Percentiles rank a stretch among this genome's conserved stretches.
Conservation (phyloP, 2,113 vertebrate species). For the Triplophysa siluroides region DNA sequence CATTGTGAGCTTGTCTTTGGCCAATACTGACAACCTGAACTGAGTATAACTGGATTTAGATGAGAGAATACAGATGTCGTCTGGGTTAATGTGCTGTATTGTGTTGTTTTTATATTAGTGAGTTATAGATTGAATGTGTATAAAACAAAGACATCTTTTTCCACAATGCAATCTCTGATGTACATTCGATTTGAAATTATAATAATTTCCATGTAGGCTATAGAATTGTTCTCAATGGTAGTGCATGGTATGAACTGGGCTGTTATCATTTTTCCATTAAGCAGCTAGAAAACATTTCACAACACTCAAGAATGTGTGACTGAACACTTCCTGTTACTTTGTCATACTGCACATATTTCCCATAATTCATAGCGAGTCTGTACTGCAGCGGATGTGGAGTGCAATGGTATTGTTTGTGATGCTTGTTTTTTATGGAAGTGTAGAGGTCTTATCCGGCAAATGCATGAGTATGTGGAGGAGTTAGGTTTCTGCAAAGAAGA, state of each 20-base stretch:
- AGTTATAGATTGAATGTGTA: background rate
- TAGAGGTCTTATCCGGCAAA: background rate
- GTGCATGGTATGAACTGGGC: background rate
- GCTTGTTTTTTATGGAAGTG: slow-evolving; percentile 4
- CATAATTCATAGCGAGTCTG: slow-evolving; percentile 25
- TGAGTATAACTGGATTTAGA: slow-evolving; percentile 6
- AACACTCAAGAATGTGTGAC: slow-evolving; percentile 39
- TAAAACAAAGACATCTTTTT: background rate
- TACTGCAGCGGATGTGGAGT: background rate
- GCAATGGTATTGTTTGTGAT: slow-evolving; percentile 8
- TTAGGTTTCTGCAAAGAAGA: background rate
- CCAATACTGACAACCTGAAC: background rate
- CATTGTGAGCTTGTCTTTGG: slow-evolving; percentile 33
- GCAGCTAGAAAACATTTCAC: slow-evolving; percentile 19
- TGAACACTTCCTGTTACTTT: slow-evolving; percentile 27
- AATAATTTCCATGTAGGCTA: too few relatives aligned
- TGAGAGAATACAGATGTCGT: background rate
- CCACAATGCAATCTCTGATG: too few relatives aligned
- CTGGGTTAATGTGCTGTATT: background rate
- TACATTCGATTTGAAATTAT: too few relatives aligned
- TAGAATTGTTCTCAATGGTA: background rate
- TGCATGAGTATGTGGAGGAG: background rate
- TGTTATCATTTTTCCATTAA: background rate
- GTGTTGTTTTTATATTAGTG: background rate
- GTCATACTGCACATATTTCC: slow-evolving; percentile 50